Conservation (phyloP, 2,888 invertebrate genomes). For the Drosophila trichaetosa region DNA sequence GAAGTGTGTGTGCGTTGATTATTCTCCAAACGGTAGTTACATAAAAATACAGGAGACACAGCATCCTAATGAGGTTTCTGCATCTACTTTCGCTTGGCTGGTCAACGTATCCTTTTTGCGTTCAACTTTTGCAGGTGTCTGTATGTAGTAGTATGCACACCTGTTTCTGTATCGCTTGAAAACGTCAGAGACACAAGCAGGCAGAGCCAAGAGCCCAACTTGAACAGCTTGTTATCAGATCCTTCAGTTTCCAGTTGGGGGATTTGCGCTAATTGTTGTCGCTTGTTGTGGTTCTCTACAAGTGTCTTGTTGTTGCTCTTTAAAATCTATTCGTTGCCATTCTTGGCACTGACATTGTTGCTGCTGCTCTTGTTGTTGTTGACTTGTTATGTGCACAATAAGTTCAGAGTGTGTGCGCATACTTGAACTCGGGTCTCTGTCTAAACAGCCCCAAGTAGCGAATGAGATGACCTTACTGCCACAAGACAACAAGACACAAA, state of each 20-base stretch:
- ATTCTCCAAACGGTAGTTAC: conserved; percentile 33
- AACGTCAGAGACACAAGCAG: conserved; percentile 23
- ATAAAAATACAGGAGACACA: conserved; percentile 26
- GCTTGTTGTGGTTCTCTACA: conserved; percentile 45
- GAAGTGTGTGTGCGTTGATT: conserved; percentile 4
- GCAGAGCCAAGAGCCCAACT: conserved; percentile 2
- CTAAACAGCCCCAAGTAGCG: conserved; percentile 39
- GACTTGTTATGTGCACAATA: conserved; percentile 54
- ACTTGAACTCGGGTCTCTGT: conserved; percentile 12
- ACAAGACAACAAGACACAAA: conserved; percentile 20
- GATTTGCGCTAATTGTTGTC: conserved; percentile 51
- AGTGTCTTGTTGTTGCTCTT: conserved; percentile 34
- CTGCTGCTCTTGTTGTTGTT: conserved; percentile 32
- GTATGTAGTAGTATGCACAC: conserved; percentile 21
- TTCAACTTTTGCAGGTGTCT: conserved; percentile 17
- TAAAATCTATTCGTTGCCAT: conserved; percentile 48
- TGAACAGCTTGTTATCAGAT: conserved; percentile 57
- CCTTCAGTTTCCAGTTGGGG: conserved; percentile 37
- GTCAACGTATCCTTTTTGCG: background rate
- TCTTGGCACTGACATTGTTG: conserved; percentile 57
- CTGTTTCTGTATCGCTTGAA: conserved; percentile 39
- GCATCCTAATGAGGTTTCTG: conserved; percentile 7
- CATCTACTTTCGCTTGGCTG: background rate
- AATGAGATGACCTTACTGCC: conserved; percentile 48
- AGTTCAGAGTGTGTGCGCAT: conserved; percentile 22